phyloP scores from a whole-genome alignment of 2,113 vertebrate genomes.

The Ophiodon elongatus region DNA sequence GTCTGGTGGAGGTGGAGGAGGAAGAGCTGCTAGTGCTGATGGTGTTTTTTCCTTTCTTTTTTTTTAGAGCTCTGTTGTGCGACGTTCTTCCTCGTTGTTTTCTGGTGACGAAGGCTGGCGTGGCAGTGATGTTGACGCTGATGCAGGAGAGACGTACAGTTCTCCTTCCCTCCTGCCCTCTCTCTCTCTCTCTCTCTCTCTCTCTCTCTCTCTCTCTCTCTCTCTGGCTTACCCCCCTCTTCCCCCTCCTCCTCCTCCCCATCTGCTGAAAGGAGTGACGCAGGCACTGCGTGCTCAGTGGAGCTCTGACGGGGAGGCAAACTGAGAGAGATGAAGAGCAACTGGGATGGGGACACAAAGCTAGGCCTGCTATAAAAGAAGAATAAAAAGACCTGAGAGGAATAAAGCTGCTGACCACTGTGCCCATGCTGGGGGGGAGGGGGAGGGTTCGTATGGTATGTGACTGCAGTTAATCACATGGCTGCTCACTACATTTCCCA shows the following conservation, averaged over 20 bases:
- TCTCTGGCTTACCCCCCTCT: constrained; percentile 38
- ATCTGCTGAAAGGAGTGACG: constrained; percentile 87
- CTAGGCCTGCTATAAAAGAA: neutral
- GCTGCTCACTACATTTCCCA: constrained; percentile 13
- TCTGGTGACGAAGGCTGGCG: constrained; percentile 74
- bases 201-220: constrained; percentile 33
- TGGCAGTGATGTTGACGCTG: constrained; percentile 73
- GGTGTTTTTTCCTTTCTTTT: constrained; percentile 22
- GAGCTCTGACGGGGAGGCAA: constrained; percentile 67
- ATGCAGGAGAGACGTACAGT: constrained; percentile 81
- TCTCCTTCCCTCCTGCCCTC: constrained; percentile 70
- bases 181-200: constrained; percentile 27
- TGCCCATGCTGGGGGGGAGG: neutral
- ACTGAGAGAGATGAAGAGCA: constrained; percentile 62
- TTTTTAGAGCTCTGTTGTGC: constrained; percentile 29
- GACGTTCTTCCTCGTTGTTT: constrained; percentile 54
- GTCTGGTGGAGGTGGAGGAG: constrained; percentile 34
- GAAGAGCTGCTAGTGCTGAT: constrained; percentile 16
- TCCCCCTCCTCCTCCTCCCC: constrained; percentile 58
- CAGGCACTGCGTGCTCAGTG: constrained; percentile 71
- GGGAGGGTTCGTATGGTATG: neutral
- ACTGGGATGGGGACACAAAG: constrained; percentile 40
- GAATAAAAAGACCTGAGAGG: neutral
- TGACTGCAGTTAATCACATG: neutral
- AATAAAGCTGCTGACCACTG: constrained; percentile 25